A percentile compares a stretch with the other conserved stretches of the same genome.
phyloP scores from a whole-genome alignment of 64 coral and sea anemone genomes.

The Pocillopora verrucosa region DNA sequence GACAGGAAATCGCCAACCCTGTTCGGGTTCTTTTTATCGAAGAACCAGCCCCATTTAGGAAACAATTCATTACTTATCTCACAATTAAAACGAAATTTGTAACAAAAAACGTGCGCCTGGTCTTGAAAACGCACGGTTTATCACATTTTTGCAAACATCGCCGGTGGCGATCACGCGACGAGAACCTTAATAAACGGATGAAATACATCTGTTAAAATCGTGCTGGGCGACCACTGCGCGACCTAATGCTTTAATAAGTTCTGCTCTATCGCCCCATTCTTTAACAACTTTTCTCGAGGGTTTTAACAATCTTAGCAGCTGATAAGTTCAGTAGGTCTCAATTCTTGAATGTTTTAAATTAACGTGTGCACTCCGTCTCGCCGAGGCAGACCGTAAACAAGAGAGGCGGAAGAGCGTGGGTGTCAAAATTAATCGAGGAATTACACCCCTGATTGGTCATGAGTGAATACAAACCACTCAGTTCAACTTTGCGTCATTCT shows the following conservation, averaged over 20 bases:
- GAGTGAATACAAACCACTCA: background rate
- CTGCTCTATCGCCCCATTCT: background rate
- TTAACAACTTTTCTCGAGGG: background rate
- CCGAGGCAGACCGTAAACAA: background rate
- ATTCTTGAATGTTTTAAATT: background rate
- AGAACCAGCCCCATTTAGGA: background rate
- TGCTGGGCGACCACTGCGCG: background rate
- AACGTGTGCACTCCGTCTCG: background rate
- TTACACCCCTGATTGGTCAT: background rate
- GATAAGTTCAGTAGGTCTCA: background rate
- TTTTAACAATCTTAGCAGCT: background rate
- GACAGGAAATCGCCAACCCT: background rate
- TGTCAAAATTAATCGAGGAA: constrained; percentile 1
- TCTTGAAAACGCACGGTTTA: background rate
- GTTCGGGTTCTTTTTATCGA: constrained; percentile 11
- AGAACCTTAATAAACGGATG: background rate
- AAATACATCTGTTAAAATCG: background rate
- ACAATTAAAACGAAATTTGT: background rate
- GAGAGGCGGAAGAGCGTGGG: background rate
- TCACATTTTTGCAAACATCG: background rate
- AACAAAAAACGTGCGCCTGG: constrained; percentile 6
- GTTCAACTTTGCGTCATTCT: background rate
- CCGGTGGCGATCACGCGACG: background rate
- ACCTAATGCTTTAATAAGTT: background rate
- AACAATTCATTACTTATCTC: constrained; percentile 44